phyloP scores from a whole-genome alignment of 2,113 vertebrate genomes.

The Procavia capensis region DNA sequence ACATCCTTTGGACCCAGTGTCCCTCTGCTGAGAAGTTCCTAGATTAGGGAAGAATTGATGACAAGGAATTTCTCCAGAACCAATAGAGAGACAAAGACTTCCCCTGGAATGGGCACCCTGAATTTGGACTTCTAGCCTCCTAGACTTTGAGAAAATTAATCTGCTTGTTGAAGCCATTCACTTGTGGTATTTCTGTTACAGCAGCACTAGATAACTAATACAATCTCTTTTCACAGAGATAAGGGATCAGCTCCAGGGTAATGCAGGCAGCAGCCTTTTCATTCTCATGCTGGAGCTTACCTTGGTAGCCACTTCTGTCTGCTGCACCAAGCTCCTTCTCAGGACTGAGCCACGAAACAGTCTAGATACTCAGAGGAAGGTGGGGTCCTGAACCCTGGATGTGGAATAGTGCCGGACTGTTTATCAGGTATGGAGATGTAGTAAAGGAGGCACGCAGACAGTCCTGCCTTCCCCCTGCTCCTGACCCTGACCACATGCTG shows the following conservation, averaged over 20 bases:
- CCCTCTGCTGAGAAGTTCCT: too few relatives aligned
- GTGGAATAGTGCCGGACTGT: neutral
- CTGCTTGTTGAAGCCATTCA: too few relatives aligned
- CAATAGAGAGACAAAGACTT: too few relatives aligned
- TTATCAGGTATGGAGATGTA: neutral
- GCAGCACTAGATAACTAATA: too few relatives aligned
- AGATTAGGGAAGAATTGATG: too few relatives aligned
- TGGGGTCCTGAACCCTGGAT: neutral
- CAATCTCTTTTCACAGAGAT: neutral
- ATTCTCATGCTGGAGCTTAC: neutral
- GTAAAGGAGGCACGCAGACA: neutral
- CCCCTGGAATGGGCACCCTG: too few relatives aligned
- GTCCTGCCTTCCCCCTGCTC: too few relatives aligned
- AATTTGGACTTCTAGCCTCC: too few relatives aligned
- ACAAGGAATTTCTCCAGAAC: too few relatives aligned
- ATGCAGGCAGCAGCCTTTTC: neutral
- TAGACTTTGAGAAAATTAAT: too few relatives aligned
- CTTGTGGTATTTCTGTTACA: too few relatives aligned
- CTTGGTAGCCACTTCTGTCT: neutral
- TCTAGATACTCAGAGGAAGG: neutral
- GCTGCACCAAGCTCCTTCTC: neutral
- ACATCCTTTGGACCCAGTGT: too few relatives aligned
- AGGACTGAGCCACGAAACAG: neutral
- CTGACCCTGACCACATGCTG: rapidly evolving
- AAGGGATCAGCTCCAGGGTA: neutral